A percentile compares a stretch with the other conserved stretches of the same genome.
Evolutionary conservation across 2,113 vertebrate species (phyloP).

Genomic region (Phrynocephalus versicolor): DNA sequence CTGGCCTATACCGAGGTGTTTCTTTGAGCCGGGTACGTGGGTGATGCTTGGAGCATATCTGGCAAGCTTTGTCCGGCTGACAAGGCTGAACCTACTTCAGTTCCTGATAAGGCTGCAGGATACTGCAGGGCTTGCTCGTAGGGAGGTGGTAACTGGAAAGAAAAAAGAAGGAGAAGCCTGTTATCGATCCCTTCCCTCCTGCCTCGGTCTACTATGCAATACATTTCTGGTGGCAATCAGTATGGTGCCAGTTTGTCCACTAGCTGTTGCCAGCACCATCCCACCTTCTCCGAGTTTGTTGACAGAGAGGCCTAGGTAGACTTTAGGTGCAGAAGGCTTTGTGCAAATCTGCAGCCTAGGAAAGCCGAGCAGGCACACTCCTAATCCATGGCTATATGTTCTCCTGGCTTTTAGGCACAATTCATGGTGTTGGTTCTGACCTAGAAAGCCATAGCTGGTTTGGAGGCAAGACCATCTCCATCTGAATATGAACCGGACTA

Average conservation of each 20-base stretch:
- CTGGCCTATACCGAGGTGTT: conserved; percentile 32
- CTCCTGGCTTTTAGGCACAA: background rate
- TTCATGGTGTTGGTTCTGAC: too few relatives aligned
- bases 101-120: conserved; percentile 57
- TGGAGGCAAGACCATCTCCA: background rate
- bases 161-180: conserved; percentile 6
- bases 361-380: background rate
- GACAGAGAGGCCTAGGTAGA: background rate
- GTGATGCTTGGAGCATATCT: conserved; percentile 35
- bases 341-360: background rate
- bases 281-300: background rate
- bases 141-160: conserved; percentile 70
- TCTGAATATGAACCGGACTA: background rate
- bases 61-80: conserved; percentile 24
- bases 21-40: conserved; percentile 35
- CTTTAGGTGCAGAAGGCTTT: background rate
- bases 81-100: conserved; percentile 32
- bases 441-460: background rate
- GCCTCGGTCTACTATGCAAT: background rate
- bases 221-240: background rate
- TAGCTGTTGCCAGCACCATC: background rate
- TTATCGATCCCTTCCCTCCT: background rate
- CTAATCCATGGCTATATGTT: background rate
- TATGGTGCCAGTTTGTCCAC: background rate
- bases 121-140: conserved; percentile 72